phyloP scores from a whole-genome alignment of 92 coral and sea anemone species.

The Blastomussa wellsi region DNA sequence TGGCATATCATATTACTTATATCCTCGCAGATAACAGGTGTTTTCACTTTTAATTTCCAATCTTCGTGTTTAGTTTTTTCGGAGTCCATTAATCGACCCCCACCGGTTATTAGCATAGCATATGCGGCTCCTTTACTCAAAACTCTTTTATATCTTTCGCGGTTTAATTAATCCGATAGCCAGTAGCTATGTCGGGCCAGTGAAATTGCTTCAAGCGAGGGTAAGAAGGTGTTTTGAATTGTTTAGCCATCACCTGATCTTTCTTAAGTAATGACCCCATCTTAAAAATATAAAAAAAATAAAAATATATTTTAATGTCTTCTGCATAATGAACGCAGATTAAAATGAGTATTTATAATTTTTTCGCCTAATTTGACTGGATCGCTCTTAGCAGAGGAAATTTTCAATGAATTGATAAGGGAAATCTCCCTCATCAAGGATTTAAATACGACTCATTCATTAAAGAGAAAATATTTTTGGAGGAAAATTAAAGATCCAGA shows the following conservation, averaged over 20 bases:
- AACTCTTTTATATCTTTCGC: constrained; percentile 3
- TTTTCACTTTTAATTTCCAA: constrained; percentile 48
- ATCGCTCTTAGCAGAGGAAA: constrained; percentile 7
- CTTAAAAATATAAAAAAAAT: neutral
- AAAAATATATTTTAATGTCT: neutral
- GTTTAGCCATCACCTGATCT: neutral
- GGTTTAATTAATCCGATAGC: constrained; percentile 38
- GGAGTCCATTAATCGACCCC: constrained; percentile 61
- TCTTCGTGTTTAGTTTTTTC: constrained; percentile 52
- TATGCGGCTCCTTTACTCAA: constrained; percentile 27
- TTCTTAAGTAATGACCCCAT: neutral
- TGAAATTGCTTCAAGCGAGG: neutral
- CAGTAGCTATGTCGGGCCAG: neutral
- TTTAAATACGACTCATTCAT: constrained; percentile 7
- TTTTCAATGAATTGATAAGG: constrained; percentile 4
- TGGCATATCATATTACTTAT: constrained; percentile 66
- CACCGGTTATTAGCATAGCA: constrained; percentile 60
- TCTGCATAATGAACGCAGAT: constrained; percentile 26
- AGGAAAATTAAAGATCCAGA: constrained; percentile 5
- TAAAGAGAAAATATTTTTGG: constrained; percentile 6
- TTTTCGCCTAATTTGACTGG: constrained; percentile 8
- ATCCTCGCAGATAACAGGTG: constrained; percentile 63
- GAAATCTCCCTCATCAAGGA: neutral
- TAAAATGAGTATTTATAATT: constrained; percentile 16
- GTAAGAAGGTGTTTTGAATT: neutral